These are phyloP conservation scores for Oreortyx pictus DNA, from an alignment of 2,797 vertebrate species.

Conservation along the genomic window DNA sequence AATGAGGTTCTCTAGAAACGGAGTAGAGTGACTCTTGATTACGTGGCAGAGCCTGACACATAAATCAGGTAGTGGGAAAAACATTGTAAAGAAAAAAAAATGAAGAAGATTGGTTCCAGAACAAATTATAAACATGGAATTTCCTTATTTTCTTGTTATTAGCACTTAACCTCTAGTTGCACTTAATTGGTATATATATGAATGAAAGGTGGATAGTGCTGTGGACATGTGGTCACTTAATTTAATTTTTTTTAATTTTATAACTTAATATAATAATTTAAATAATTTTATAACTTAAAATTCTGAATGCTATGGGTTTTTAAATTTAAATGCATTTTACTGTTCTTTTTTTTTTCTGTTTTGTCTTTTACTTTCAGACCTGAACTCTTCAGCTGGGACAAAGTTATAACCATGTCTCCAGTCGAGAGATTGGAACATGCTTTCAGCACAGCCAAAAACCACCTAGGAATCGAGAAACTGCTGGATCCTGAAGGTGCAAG, in stretches of 20 bases:
- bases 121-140: background rate
- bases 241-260: too few species aligned
- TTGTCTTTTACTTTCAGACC: conserved; percentile 81
- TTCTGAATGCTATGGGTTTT: background rate
- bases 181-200: background rate
- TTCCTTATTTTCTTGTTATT: background rate
- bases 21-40: background rate
- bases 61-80: background rate
- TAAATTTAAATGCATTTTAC: background rate
- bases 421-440: conserved; percentile 91
- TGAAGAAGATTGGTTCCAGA: background rate
- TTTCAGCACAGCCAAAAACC: conserved; percentile 90
- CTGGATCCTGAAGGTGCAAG: conserved; percentile 94
- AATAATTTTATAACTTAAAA: background rate
- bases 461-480: conserved; percentile 91
- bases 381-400: conserved; percentile 89
- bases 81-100: background rate
- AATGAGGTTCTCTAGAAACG: background rate
- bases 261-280: too few species aligned
- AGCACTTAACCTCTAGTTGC: background rate
- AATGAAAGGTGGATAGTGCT: background rate
- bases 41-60: background rate
- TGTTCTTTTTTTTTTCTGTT: background rate
- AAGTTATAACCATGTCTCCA: conserved; percentile 83
- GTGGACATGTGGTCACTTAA: background rate